Base-by-base conservation (phyloP, 2,797 vertebrate species). In the Forpus xanthops region DNA sequence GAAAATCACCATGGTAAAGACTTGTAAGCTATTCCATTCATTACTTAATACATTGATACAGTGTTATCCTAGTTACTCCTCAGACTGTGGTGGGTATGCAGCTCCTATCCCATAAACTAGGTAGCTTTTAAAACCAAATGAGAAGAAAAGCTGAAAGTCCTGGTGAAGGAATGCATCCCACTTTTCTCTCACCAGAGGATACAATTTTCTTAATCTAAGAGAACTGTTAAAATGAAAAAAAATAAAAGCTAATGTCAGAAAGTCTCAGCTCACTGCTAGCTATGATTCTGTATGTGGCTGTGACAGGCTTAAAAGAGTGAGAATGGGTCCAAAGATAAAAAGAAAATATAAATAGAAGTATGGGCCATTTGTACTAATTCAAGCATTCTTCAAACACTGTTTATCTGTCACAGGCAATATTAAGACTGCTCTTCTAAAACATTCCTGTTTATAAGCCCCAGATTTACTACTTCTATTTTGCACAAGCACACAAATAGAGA, bases 371-470 rank as follows among this genome's bases (percentile, higher is more conserved):
- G 27, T 33, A 58, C 24, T 64, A 80, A 72, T 47, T 80, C 42
- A 67, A 53, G 21, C 58, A 39, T 84, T 72, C 55, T 80, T 80
- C 74, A 92, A 67, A 84, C 65, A 35, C 41, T 33, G 17, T 41
- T 88, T 82, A 50, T 42, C 35, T 74, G 56, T 83, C 58, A 72
- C 28, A 83, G 35, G 21, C 12, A 64, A 95, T 37, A 52, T 49
- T 58, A 74, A 62, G 47, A 79, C 31, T 58, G 30, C 25, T 82
- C 28, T 67, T 86, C 52, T 72, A 44, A 83, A 86, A 42, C 8
- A 30, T 10, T 39, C 71, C 31, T 64, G 18, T 61, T 66, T 74
- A 37, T 71, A 65, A 85, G 15, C 8, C 12, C 9, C 52, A 80
- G 50, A 44, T 65, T 50, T 81, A 65, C 41, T 77, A 37, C 52